A percentile compares a stretch with the other conserved stretches of the same genome.
Evolutionary conservation across 2,797 vertebrate genomes (phyloP).

Genomic region (Masticophis lateralis): DNA sequence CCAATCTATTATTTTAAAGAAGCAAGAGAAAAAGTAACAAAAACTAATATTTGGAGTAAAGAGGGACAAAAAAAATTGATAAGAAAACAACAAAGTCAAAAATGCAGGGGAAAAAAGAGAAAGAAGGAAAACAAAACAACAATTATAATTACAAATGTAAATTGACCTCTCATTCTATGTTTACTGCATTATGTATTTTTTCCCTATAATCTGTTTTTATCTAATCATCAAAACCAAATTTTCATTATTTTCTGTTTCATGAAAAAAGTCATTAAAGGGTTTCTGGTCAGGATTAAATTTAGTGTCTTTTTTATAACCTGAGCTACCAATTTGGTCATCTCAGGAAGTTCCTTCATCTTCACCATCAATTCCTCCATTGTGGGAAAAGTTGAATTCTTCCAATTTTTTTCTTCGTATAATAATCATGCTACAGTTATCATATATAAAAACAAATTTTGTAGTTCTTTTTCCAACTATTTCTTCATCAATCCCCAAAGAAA

Average conservation of each 20-base stretch:
- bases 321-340: not conserved
- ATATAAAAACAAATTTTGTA: not conserved
- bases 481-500: not conserved
- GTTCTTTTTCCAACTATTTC: not conserved
- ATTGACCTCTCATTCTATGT: not conserved
- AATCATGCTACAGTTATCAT: not conserved
- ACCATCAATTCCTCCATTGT: not conserved
- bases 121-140: not conserved
- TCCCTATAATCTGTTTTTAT: not conserved
- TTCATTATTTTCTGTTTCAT: not conserved
- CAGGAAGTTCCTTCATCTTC: not conserved
- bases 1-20: not conserved
- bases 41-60: not conserved
- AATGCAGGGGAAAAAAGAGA: not conserved
- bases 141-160: not conserved
- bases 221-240: not conserved
- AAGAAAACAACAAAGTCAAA: not conserved
- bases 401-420: not conserved
- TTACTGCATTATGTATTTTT: not conserved
- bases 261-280: not conserved
- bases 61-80: not conserved
- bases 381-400: not conserved
- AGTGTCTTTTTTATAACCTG: not conserved
- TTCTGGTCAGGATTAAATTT: not conserved
- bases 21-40: not conserved